These are phyloP conservation scores for Microplitis manilae DNA, from an alignment of 2,888 invertebrate genomes.

Conservation along the genomic window DNA sequence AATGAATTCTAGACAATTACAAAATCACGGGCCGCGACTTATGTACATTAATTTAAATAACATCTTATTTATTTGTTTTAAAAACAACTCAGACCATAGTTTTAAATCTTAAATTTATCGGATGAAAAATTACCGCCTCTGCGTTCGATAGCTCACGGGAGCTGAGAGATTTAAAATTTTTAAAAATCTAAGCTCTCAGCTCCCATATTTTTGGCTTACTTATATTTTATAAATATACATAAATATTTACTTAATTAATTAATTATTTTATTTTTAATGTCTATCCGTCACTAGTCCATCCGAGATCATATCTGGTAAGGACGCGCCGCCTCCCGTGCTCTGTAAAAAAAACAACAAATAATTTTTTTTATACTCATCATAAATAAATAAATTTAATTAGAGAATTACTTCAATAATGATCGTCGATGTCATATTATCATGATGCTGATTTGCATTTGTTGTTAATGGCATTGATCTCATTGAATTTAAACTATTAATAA, in stretches of 20 bases:
- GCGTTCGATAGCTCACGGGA: too few relatives aligned
- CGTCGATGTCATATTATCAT: slow-evolving; percentile 62
- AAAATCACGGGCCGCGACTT: not conserved
- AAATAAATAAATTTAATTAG: slow-evolving; percentile 14
- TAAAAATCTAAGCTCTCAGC: not conserved
- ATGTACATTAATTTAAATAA: not conserved
- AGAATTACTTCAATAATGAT: slow-evolving; percentile 62
- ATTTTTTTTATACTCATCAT: slow-evolving; percentile 27
- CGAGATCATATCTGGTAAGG: slow-evolving; percentile 61
- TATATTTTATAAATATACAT: not conserved
- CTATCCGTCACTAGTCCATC: slow-evolving; percentile 59
- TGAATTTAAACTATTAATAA: slow-evolving; percentile 57
- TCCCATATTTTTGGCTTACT: not conserved
- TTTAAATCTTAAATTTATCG: slow-evolving; percentile 20
- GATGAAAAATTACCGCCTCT: slow-evolving; percentile 3
- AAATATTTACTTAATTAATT: not conserved
- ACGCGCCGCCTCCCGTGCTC: slow-evolving; percentile 53
- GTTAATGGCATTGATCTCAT: slow-evolving; percentile 63
- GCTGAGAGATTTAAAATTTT: too few relatives aligned
- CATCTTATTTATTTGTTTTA: not conserved
- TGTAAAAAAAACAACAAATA: slow-evolving; percentile 44
- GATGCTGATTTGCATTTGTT: slow-evolving; percentile 60
- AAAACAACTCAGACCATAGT: not conserved
- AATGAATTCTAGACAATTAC: not conserved
- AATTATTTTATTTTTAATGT: slow-evolving; percentile 45